Evolutionary conservation across 2,113 vertebrate genomes (phyloP), one percentile per base, ranked within the genome.

Genomic region (Notothenia rossii): DNA sequence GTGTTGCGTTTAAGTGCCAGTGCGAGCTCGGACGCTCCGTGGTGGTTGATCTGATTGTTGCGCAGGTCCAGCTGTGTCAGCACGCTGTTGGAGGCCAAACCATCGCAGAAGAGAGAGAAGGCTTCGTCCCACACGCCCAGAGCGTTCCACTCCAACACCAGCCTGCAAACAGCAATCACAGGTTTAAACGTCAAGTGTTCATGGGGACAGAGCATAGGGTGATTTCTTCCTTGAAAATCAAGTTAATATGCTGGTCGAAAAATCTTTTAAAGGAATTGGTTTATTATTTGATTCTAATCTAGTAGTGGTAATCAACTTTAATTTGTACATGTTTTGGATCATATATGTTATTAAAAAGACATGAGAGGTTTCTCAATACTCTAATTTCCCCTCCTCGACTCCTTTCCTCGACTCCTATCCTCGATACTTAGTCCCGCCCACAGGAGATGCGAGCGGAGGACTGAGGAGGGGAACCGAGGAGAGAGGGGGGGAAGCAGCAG

Each of bases 1-100:
- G 64, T 3, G 36, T 98, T 98, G 45, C 82, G 85, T 84, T 93
- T 94, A 65, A 99, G 93, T 2, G 96, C 96, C 75, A 94, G 25
- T 2, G 96, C 95, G 22, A 99, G 93, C 81, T 96, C 95, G 29
- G 92, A 94, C 0, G 96, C 97, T 14, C 97, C 98, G 18, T 94
- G 94, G 82, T 98, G 98, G 93, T 90, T 97, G 89, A 99, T 96
- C 93, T 99, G 98, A 86, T 99, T 99, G 85, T 97, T 99, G 65
- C 98, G 97, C 56, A 99, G 94, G 89, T 99, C 98, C 15, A 99
- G 94, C 36, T 82, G 93, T 8, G 61, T 93, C 33, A 99, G 94
- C 12, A 29, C 7, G 0, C 25, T 46, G 69, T 97, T 99, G 82
- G 91, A 94, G 9, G 93, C 91, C 74, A 99, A 85, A 10, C 97